These are phyloP conservation scores for Tribolium madens DNA, from an alignment of 1,140 invertebrate genomes.

Conservation along the genomic window DNA sequence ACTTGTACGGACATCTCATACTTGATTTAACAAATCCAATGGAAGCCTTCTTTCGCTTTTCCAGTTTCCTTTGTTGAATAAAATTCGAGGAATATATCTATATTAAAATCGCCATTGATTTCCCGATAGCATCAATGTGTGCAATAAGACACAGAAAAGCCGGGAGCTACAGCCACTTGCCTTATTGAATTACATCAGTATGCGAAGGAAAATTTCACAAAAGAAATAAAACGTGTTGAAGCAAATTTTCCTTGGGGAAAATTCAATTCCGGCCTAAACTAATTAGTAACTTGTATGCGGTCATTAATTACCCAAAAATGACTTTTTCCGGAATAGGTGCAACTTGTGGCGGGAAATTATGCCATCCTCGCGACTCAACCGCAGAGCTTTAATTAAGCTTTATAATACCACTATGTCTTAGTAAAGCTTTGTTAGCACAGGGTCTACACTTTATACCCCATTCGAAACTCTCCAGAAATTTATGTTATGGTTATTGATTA, in stretches of 20 bases:
- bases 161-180: background rate
- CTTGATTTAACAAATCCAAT: background rate
- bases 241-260: background rate
- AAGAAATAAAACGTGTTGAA: constrained; percentile 11
- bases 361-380: constrained; percentile 16
- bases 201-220: constrained; percentile 9
- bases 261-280: background rate
- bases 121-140: background rate
- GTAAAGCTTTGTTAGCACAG: constrained; percentile 30
- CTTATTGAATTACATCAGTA: constrained; percentile 33
- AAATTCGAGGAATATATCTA: background rate
- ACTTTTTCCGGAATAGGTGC: constrained; percentile 6
- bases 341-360: background rate
- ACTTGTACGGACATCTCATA: background rate
- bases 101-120: constrained; percentile 31
- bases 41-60: background rate
- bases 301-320: constrained; percentile 8
- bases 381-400: constrained; percentile 38
- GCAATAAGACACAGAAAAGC: constrained; percentile 6
- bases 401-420: constrained; percentile 33
- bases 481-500: constrained; percentile 24
- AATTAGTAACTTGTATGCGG: constrained; percentile 6
- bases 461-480: background rate
- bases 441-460: background rate
- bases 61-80: background rate